Evolutionary conservation across 2,113 vertebrate species (phyloP).

Genomic region (Laticauda colubrina): DNA sequence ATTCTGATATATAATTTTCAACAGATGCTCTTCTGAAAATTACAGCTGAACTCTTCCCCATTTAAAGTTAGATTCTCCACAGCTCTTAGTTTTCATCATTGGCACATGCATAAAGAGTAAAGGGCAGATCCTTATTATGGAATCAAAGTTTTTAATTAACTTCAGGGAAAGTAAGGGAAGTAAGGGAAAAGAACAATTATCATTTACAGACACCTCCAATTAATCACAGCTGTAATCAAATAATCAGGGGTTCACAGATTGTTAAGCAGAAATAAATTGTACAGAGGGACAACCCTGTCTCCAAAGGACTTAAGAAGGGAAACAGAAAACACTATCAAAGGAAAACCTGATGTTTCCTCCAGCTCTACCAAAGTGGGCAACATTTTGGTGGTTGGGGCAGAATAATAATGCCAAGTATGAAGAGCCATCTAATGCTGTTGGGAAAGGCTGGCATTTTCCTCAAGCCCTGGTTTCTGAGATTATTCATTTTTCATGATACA

Average conservation of each 20-base stretch:
- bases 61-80: neutral
- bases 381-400: neutral
- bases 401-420: neutral
- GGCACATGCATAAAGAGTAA: conserved; percentile 16
- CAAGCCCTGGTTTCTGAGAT: neutral
- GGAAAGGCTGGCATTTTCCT: neutral
- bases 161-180: neutral
- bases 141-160: neutral
- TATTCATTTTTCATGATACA: neutral
- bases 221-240: neutral
- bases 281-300: neutral
- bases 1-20: conserved; percentile 22
- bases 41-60: conserved; percentile 8
- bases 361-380: neutral
- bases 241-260: neutral
- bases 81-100: conserved; percentile 4
- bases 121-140: neutral
- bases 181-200: neutral
- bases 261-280: neutral
- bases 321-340: neutral
- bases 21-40: conserved; percentile 15
- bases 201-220: neutral
- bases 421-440: neutral
- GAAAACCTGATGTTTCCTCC: neutral
- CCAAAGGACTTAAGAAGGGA: neutral